Evolutionary conservation across 2,888 invertebrate species (phyloP), one percentile per base, ranked within the genome.

Genomic region (Ichneumoninae sp.): DNA sequence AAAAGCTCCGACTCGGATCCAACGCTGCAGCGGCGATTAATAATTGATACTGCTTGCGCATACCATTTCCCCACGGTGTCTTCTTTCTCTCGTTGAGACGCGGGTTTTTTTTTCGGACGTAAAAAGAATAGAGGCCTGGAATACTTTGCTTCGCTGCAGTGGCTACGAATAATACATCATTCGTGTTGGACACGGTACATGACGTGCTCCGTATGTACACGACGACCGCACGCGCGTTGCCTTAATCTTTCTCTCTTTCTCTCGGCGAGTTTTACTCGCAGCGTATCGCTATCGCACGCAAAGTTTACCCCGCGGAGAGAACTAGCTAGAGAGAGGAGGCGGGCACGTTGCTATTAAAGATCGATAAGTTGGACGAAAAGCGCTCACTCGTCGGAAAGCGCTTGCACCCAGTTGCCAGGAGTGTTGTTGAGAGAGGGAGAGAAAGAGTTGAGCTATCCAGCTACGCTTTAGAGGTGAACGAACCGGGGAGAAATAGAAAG

Each of bases 291-390:
- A 44, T 69, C 57, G 54, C 70, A 57, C 70, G 75, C 71, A 82
- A 79, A 69, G 70, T 50, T 65, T 65, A 22, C 22, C n/a, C 10
- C 40, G 62, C 70, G 69, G 47, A 60, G 66, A 22, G 62, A 13
- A 57, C n/a, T 13, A 50, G 65, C 19, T 22, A 19, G 52, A 66
- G 70, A 47, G 44, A 13, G 13, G 44, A 47, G n/a, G 75, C n/a
- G 16, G 47, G 66, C 52, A 66, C 66, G 76, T 72, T 76, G 70
- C 83, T 70, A 79, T 83, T 74, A 75, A 76, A 83, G 83, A 83
- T 83, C 83, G 80, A 83, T 83, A 83, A 83, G 80, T 71, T 83
- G 83, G 75, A 71, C 80, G 76, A 76, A 83, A 83, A 76, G 80
- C 66, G 80, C 76, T 76, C 70, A 44, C 80, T 50, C 68, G 75